A percentile compares a stretch with the other conserved stretches of the same genome.
Conservation (phyloP, 2,113 vertebrate genomes). For the Zingel zingel region DNA sequence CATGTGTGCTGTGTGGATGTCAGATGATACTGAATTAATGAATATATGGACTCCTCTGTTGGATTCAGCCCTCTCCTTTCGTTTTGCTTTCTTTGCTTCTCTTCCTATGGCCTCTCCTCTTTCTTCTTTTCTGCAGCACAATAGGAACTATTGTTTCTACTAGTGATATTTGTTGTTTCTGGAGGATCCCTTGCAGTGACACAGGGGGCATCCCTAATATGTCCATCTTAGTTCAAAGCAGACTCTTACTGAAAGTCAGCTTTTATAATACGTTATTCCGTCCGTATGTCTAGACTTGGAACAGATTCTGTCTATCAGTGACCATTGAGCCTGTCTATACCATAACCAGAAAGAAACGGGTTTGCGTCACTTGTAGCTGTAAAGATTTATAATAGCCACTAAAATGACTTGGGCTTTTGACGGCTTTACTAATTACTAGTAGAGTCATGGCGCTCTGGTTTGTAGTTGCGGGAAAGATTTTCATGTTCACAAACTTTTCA, state of each 20-base stretch:
- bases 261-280: slow-evolving; percentile 46
- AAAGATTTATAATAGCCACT: neutral
- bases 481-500: slow-evolving; percentile 24
- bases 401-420: neutral
- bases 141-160: slow-evolving; percentile 60
- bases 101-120: slow-evolving; percentile 14
- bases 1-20: slow-evolving; percentile 11
- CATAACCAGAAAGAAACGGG: neutral
- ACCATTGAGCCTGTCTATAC: neutral
- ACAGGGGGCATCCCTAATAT: slow-evolving; percentile 44
- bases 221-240: slow-evolving; percentile 49
- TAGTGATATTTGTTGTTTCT: slow-evolving; percentile 70
- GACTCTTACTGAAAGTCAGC: slow-evolving; percentile 36
- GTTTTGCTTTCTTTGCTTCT: neutral
- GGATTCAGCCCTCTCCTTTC: neutral
- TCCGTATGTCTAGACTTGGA: neutral
- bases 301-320: slow-evolving; percentile 4
- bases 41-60: slow-evolving; percentile 44
- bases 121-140: slow-evolving; percentile 37
- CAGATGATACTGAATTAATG: neutral
- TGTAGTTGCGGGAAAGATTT: slow-evolving; percentile 24
- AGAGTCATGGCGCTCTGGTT: slow-evolving; percentile 22
- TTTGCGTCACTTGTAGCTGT: neutral
- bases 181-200: slow-evolving; percentile 49
- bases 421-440: slow-evolving; percentile 35